Evolutionary conservation across 1,140 invertebrate genomes (phyloP).

Genomic region (Theocolax elegans): DNA sequence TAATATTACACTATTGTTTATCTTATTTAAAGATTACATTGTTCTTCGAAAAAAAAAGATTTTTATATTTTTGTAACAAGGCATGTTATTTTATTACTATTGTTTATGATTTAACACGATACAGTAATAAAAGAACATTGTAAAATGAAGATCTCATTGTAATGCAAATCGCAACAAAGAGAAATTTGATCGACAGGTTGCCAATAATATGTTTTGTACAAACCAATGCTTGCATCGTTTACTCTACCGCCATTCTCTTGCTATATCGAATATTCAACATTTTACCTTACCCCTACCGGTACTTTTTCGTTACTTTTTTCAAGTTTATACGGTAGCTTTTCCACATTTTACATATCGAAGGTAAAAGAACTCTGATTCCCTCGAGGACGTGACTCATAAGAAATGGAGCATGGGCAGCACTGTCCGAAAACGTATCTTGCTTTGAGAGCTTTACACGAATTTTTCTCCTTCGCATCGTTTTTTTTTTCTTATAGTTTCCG

Average conservation of each 20-base stretch:
- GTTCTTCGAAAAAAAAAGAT: background rate
- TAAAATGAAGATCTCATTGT: background rate
- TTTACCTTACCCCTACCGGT: background rate
- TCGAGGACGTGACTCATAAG: background rate
- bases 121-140: too few relatives aligned
- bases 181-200: background rate
- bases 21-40: too few relatives aligned
- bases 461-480: too few relatives aligned
- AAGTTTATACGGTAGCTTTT: background rate
- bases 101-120: too few relatives aligned
- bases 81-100: too few relatives aligned
- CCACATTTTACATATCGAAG: background rate
- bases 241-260: background rate
- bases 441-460: too few relatives aligned
- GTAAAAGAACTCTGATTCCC: background rate
- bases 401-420: conserved; percentile 9
- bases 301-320: background rate
- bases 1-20: too few relatives aligned
- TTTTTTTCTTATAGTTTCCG: too few relatives aligned
- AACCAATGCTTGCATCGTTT: background rate
- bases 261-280: background rate
- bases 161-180: background rate
- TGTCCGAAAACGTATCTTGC: too few relatives aligned
- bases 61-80: background rate
- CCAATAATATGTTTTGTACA: background rate